Evolutionary conservation across 2,113 vertebrate genomes (phyloP).

Genomic region (Trachemys scripta): DNA sequence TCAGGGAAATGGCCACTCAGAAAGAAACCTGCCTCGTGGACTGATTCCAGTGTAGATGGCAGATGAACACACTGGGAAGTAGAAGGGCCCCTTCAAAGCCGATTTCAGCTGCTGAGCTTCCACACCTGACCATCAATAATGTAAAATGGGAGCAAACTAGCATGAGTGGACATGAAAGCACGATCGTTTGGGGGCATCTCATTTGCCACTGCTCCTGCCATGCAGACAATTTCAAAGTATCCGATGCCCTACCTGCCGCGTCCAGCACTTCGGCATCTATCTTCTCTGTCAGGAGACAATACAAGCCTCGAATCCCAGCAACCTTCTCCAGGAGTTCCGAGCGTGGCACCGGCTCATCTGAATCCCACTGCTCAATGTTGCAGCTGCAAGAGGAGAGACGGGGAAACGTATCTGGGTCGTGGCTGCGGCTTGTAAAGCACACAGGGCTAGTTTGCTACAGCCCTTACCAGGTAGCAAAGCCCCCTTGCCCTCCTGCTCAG

Average conservation of each 20-base stretch:
- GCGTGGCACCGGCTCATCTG: slow-evolving; percentile 79
- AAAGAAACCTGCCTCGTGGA: background rate
- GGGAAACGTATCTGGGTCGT: background rate
- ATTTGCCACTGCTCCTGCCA: background rate
- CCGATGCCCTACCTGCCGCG: slow-evolving; percentile 70
- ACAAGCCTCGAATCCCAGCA: slow-evolving; percentile 74
- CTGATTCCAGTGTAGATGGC: background rate
- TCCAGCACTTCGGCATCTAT: slow-evolving; percentile 80
- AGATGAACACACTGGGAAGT: background rate
- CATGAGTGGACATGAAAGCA: background rate
- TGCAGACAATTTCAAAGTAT: background rate
- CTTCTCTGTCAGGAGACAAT: slow-evolving; percentile 84
- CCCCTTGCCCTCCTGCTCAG: too few relatives aligned
- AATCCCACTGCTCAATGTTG: slow-evolving; percentile 51
- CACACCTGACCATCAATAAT: too few relatives aligned
- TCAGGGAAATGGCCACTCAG: background rate
- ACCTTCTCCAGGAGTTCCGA: slow-evolving; percentile 79
- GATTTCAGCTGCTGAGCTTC: background rate
- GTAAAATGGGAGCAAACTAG: background rate
- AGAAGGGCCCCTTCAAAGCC: background rate
- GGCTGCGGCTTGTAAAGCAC: background rate
- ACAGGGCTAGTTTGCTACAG: background rate
- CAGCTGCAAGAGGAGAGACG: background rate
- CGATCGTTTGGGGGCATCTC: background rate
- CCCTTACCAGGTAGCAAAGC: background rate